A percentile compares a stretch with the other conserved stretches of the same genome.
phyloP scores from a whole-genome alignment of 2,113 vertebrate genomes.

The Tinamus guttatus region DNA sequence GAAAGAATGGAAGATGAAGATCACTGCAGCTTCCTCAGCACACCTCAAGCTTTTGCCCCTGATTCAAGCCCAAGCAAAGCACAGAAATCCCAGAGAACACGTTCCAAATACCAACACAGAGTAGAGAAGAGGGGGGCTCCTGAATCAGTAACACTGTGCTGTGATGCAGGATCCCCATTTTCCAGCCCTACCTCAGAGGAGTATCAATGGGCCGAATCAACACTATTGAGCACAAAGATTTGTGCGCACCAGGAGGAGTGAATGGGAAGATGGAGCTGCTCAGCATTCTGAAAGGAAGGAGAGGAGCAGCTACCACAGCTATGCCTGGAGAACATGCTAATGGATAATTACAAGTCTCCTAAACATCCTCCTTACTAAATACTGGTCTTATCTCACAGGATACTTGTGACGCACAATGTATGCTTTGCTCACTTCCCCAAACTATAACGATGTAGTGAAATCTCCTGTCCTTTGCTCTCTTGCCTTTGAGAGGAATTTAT shows the following conservation, averaged over 20 bases:
- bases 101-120: rapidly evolving
- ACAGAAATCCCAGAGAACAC: not conserved
- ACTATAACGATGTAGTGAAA: not conserved
- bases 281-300: not conserved
- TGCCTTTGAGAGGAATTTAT: not conserved
- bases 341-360: not conserved
- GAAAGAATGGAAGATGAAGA: constrained; percentile 25
- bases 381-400: not conserved
- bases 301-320: not conserved
- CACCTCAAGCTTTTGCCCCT: not conserved
- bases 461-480: not conserved
- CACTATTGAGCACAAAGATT: rapidly evolving
- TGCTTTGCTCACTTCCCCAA: not conserved
- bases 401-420: not conserved
- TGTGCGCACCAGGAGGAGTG: not conserved
- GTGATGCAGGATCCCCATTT: not conserved
- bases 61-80: not conserved
- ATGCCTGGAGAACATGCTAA: not conserved
- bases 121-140: not conserved
- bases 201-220: not conserved
- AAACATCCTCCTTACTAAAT: not conserved
- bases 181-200: not conserved
- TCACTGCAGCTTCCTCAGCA: not conserved
- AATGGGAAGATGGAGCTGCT: not conserved
- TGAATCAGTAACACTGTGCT: not conserved